Conservation (phyloP, 2,113 vertebrate species). For the Nematolebias whitei region DNA sequence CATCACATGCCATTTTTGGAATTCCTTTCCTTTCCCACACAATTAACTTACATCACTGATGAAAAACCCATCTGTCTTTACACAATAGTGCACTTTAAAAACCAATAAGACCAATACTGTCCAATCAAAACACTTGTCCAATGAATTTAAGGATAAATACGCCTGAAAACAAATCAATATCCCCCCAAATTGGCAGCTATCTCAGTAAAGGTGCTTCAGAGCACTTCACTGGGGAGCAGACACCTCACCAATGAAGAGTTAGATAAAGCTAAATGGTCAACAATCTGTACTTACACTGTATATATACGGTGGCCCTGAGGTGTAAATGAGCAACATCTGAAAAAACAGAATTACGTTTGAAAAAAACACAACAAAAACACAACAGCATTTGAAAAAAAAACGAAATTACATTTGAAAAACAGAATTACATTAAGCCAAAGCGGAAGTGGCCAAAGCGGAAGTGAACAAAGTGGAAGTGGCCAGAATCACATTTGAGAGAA, state of each 20-base stretch:
- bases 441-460: too few species aligned
- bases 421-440: too few species aligned
- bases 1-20: neutral
- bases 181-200: neutral
- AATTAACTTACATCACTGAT: slow-evolving; percentile 5
- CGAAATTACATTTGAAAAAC: too few species aligned
- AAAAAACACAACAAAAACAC: too few species aligned
- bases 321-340: too few species aligned
- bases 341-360: too few species aligned
- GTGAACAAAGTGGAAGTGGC: too few species aligned
- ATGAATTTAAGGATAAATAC: neutral
- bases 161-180: neutral
- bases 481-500: too few species aligned
- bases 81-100: neutral
- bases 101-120: neutral
- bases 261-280: neutral
- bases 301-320: too few species aligned
- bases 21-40: neutral
- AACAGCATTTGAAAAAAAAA: too few species aligned
- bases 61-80: neutral
- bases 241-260: neutral
- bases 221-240: neutral
- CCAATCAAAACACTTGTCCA: neutral
- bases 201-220: neutral
- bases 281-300: too few species aligned